Conservation (phyloP, 2,797 vertebrate genomes). For the Periparus ater region DNA sequence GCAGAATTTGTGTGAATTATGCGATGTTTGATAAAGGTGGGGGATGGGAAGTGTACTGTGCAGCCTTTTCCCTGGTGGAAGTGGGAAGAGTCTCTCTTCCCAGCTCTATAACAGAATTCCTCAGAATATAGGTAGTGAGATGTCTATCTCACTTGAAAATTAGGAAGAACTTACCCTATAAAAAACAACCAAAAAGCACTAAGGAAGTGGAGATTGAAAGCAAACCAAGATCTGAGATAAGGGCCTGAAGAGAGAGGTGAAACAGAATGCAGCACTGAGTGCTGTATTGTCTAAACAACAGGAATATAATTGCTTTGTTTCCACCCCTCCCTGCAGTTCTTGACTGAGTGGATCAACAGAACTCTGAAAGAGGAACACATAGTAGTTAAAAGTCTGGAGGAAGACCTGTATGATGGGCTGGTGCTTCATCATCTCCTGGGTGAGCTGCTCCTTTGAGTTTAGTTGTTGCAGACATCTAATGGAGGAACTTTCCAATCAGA, state of each 20-base stretch:
- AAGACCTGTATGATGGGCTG: conserved; percentile 92
- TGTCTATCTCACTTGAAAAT: neutral
- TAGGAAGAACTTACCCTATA: neutral
- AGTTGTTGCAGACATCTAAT: neutral
- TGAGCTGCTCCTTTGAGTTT: conserved; percentile 69
- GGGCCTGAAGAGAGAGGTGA: neutral
- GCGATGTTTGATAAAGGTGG: neutral
- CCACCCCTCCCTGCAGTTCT: conserved; percentile 66
- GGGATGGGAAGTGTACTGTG: neutral
- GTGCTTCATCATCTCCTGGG: conserved; percentile 94
- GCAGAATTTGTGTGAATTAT: neutral
- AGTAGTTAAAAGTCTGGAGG: conserved; percentile 88
- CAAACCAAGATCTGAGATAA: neutral
- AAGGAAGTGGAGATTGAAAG: neutral
- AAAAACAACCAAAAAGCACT: neutral
- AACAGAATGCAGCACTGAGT: neutral
- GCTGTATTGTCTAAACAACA: neutral
- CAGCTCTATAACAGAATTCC: neutral
- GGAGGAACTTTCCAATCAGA: neutral
- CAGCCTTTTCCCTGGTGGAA: neutral
- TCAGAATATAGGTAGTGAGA: neutral
- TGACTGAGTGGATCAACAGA: conserved; percentile 89
- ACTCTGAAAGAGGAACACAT: conserved; percentile 88
- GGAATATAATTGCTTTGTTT: neutral
- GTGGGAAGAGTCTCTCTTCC: neutral